Base-by-base conservation (phyloP, 2,888 invertebrate genomes). In the Caenorhabditis sp. region DNA sequence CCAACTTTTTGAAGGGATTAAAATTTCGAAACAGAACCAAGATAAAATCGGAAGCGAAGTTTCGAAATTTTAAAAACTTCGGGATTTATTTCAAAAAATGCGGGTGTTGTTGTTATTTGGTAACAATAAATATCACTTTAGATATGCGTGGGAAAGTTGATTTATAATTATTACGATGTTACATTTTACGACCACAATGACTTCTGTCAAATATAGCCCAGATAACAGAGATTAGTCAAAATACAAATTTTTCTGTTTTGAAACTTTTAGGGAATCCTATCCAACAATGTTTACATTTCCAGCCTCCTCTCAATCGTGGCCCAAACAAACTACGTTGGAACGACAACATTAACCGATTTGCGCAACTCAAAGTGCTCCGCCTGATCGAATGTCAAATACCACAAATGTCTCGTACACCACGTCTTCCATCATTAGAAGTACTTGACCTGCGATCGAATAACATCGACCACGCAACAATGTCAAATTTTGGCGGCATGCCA, bases 401-500 rank as follows among this genome's bases (percentile, higher is more conserved):
- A 1, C 77, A 86, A 8, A 80, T 87, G 66, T 79, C 80, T 49
- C 76, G 83, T 23, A 77, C 80, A n/a, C 73, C 83, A n/a, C 78
- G 83, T 14, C 68, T 86, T 21, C 80, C 77, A 1, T 77, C 80
- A 20, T 77, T 89, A 25, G 81, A 81, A 49, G 70, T 78, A 23
- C 70, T 87, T 50, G 80, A 84, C 56, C 77, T 87, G 31, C 61
- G 70, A 31, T 60, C 63, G 27, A 87, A 87, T 65, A 54, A 60
- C 31, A 79, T 79, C 53, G 84, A 82, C 54, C 80, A 80, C 49
- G 77, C 83, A 21, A 81, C 85, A 26, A 80, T 85, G 70, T 79
- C 81, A 64, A 81, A 85, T 27, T 87, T 87, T 63, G 78, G 79
- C 8, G 84, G 84, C 21, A 66, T 85, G 72, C 81, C 89, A 0